A percentile compares a stretch with the other conserved stretches of the same genome.
phyloP scores from a whole-genome alignment of 2,888 invertebrate species.

The Scaptomyza flava region DNA sequence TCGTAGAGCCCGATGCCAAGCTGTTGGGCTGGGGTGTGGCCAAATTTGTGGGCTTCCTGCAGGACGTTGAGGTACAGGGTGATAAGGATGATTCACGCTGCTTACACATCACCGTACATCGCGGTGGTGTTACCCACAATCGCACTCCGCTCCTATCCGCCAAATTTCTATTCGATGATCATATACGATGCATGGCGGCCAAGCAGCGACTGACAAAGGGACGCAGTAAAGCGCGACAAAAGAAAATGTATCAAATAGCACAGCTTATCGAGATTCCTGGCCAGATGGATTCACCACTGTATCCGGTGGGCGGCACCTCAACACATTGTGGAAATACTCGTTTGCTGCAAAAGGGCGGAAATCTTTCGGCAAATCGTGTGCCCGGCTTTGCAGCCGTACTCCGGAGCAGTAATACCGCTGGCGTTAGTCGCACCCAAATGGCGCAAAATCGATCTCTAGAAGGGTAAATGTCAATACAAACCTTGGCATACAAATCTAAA shows the following conservation, averaged over 20 bases:
- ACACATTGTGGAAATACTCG: slow-evolving; percentile 79
- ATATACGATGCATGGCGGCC: slow-evolving; percentile 99
- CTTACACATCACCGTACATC: slow-evolving; percentile 96
- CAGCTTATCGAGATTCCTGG: slow-evolving; percentile 93
- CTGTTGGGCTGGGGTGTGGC: slow-evolving; percentile 99
- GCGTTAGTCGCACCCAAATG: slow-evolving; percentile 83
- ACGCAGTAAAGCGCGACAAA: slow-evolving; percentile 96
- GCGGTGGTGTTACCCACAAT: slow-evolving; percentile 88
- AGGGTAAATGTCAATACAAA: slow-evolving; percentile 66
- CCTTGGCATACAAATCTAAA: neutral
- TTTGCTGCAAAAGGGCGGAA: slow-evolving; percentile 85
- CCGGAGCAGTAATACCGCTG: slow-evolving; percentile 84
- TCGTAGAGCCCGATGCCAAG: slow-evolving; percentile 98
- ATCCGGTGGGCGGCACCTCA: slow-evolving; percentile 78
- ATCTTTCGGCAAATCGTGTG: slow-evolving; percentile 85
- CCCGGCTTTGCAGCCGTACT: slow-evolving; percentile 87
- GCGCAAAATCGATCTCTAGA: slow-evolving; percentile 83
- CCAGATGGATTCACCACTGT: slow-evolving; percentile 81
- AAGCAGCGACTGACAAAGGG: slow-evolving; percentile 95
- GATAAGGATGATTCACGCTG: slow-evolving; percentile 99
- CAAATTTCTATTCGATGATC: slow-evolving; percentile 99
- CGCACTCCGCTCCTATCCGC: slow-evolving; percentile 93
- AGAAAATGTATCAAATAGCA: slow-evolving; percentile 98
- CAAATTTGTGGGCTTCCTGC: slow-evolving; percentile 96
- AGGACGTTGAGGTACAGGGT: slow-evolving; percentile 97